These are phyloP conservation scores for Epsilonema sp. DNA, from an alignment of 2,888 invertebrate genomes.

Conservation along the genomic window DNA sequence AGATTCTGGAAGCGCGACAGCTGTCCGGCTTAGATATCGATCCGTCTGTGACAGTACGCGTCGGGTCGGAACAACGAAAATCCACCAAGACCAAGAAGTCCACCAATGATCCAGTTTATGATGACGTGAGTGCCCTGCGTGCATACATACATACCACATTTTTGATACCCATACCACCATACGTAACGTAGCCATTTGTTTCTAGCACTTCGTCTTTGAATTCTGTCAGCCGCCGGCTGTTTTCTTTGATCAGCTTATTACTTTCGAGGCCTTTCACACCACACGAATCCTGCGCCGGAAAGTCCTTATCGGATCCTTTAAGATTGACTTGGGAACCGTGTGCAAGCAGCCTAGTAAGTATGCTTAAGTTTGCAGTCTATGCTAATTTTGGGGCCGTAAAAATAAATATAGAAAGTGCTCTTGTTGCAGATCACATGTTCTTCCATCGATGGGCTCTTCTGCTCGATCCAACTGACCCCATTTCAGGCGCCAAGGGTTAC, in stretches of 20 bases:
- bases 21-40: conserved; percentile 4
- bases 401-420: too few relatives aligned
- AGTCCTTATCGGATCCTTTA: conserved; percentile 54
- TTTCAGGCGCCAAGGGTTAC: conserved; percentile 67
- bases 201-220: conserved; percentile 81
- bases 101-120: conserved; percentile 4
- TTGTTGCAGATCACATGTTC: conserved; percentile 58
- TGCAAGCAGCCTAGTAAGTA: conserved; percentile 59
- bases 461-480: conserved; percentile 67
- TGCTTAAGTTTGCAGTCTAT: too few relatives aligned
- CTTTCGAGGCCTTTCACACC: conserved; percentile 51
- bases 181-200: too few relatives aligned
- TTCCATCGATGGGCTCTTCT: conserved; percentile 81
- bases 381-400: too few relatives aligned
- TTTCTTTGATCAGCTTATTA: conserved; percentile 78
- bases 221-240: conserved; percentile 77
- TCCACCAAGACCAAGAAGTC: conserved; percentile 4
- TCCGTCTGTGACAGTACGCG: background rate
- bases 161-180: too few relatives aligned
- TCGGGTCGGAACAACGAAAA: conserved; percentile 1
- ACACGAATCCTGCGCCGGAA: conserved; percentile 52
- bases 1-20: background rate
- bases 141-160: too few relatives aligned
- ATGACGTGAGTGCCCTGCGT: conserved; percentile 6
- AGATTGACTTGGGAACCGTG: conserved; percentile 61